These are phyloP conservation scores for Oryzias dopingdopingensis DNA, from an alignment of 2,797 vertebrate species.

Conservation along the genomic window DNA sequence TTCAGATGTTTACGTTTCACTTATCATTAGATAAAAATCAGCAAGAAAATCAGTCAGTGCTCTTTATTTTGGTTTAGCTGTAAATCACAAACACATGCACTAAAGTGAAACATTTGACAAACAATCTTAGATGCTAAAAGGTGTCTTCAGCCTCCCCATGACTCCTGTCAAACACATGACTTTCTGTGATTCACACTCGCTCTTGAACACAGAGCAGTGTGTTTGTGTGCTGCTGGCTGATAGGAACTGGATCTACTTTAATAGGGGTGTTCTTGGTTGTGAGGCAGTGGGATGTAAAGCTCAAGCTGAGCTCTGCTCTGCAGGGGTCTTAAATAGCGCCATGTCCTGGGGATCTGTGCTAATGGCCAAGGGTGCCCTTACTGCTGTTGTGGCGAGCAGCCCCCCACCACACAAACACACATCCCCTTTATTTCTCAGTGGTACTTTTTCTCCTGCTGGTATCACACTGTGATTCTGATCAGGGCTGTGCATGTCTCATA, in stretches of 20 bases:
- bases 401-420: conserved; percentile 20
- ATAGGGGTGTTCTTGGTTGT: conserved; percentile 56
- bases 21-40: conserved; percentile 11
- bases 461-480: conserved; percentile 52
- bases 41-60: conserved; percentile 55
- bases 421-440: conserved; percentile 60
- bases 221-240: conserved; percentile 44
- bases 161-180: conserved; percentile 57
- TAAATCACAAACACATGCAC: conserved; percentile 53
- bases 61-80: conserved; percentile 63
- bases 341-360: conserved; percentile 78
- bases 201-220: conserved; percentile 45
- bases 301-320: conserved; percentile 86
- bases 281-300: conserved; percentile 68
- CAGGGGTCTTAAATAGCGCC: conserved; percentile 75
- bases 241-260: conserved; percentile 64
- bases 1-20: conserved; percentile 52
- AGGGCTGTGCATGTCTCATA: conserved; percentile 38
- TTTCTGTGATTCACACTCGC: conserved; percentile 35
- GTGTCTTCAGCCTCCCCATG: conserved; percentile 61
- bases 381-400: conserved; percentile 78
- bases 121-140: conserved; percentile 47
- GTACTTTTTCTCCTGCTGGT: conserved; percentile 51
- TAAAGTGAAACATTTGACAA: conserved; percentile 65
- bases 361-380: conserved; percentile 80